Base-by-base conservation (phyloP, 2,797 vertebrate genomes). In the Corythornis leucogaster region DNA sequence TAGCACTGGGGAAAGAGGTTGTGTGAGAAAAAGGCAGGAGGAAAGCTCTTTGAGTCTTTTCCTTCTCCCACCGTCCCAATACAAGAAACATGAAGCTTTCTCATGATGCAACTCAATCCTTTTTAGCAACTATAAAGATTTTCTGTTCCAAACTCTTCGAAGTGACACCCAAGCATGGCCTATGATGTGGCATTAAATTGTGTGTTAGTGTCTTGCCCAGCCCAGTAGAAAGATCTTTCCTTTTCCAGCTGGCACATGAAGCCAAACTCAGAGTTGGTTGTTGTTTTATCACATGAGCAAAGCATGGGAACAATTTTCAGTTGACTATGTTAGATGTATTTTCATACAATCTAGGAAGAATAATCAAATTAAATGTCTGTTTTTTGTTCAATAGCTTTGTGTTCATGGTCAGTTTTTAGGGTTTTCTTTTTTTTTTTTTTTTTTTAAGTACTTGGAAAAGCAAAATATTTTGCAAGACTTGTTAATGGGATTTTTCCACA, bases 361-460 rank as follows among this genome's bases (percentile, higher is more conserved):
- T 85, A 87, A 93, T 81, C 80, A 80, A 45, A 89, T 73, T 43
- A 90, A 93, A 90, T 83, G 81, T 90, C 85, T 82, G 83, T 79
- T 94, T 94, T 90, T 92, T 62, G 38, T 89, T 91, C 85, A 64
- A 42, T 87, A 94, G 91, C 64, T 92, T 77, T 80, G 87, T 92
- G 81, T 86, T 91, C 71, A 85, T 82, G 88, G 90, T 93, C 95
- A 93, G 80, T 80, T 92, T 87, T 77, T 93, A 91, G 77, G 35
- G 15, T 76, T 71, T 6, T 6, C 10, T 13, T 24, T 2, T 53
- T 50, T 10, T 64, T 46, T 46, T 33, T 33, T 67, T 20, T 24
- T 61, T 93, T 90, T 92, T 25, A 85, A 85, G 84, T 86, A 81
- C 40, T 92, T 92, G 66, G 74, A 87, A 85, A 85, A 93, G 64